Base-by-base conservation (phyloP, 2,797 vertebrate genomes). In the Amblyraja radiata region DNA sequence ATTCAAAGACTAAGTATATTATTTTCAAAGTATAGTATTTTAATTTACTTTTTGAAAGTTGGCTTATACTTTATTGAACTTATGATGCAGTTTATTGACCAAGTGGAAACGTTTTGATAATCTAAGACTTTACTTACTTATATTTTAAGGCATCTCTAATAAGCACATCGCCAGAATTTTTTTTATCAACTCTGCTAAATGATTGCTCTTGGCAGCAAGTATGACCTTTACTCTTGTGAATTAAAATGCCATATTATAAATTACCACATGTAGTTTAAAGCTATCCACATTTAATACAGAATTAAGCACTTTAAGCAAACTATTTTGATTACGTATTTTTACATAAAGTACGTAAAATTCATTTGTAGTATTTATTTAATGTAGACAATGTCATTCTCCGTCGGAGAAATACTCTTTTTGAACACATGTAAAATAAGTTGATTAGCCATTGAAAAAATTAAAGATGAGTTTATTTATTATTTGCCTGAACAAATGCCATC, bases 161-260 rank as follows among this genome's bases (percentile, higher is more conserved):
- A 39, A 90, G 63, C 63, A 39, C 39, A 8, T 36, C 58, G 71
- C 28, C n/a, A n/a, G 86, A 71, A n/a, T 23, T 36, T 90, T 5
- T 65, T 90, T 90, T 36, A 25, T 32, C 21, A 32, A 36, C 68
- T 39, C 65, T 71, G 32, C 32, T 32, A 71, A 21, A 68, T 71
- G 86, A 23, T 71, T 71, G 86, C n/a, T 68, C 32, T 23, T 90
- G 63, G 86, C 86, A 71, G 3, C 9, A 71, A 39, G 32, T 71
- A 8, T 90, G 86, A 65, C 63, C 86, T 90, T 90, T 90, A 90
- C 32, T 32, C 7, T 36, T 90, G n/a, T 39, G n/a, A 68, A 71
- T 90, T 90, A 90, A n/a, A 90, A 90, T 32, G 63, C 86, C 63
- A 68, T 25, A 32, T 68, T 90, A 16, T 68, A 90, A 90, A 90